These are phyloP conservation scores for Tetramorium parvispinum DNA, from an alignment of 1,140 invertebrate species.

Conservation along the genomic window DNA sequence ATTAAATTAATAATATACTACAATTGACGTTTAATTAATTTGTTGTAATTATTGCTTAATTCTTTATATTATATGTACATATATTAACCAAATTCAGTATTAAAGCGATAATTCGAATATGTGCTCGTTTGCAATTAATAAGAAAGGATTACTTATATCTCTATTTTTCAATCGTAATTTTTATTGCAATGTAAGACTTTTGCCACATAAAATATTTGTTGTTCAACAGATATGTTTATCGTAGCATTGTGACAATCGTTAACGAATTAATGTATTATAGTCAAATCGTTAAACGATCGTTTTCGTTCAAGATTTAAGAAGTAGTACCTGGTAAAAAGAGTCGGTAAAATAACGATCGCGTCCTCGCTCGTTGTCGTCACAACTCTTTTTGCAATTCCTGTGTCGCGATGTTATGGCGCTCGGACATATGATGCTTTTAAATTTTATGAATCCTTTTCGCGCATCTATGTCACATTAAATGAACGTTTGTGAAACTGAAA, in stretches of 20 bases:
- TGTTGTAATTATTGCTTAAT: not conserved
- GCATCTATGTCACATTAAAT: not conserved
- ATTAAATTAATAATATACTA: not conserved
- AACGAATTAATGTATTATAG: not conserved
- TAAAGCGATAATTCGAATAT: not conserved
- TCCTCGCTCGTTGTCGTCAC: not conserved
- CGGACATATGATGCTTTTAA: not conserved
- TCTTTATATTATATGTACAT: not conserved
- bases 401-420: not conserved
- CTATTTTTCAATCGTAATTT: not conserved
- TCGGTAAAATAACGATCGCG: conserved; percentile 16
- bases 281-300: conserved; percentile 11
- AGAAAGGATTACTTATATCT: not conserved
- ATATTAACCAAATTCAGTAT: not conserved
- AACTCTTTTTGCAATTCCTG: conserved; percentile 9
- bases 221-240: not conserved
- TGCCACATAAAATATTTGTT: no score
- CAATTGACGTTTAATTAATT: not conserved
- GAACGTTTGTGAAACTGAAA: not conserved
- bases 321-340: not conserved
- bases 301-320: conserved; percentile 36
- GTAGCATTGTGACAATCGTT: not conserved
- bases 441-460: conserved; percentile 18
- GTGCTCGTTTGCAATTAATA: not conserved
- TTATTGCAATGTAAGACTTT: not conserved